Evolutionary conservation across 2,888 invertebrate species (phyloP).

Genomic region (Andrena camellia): DNA sequence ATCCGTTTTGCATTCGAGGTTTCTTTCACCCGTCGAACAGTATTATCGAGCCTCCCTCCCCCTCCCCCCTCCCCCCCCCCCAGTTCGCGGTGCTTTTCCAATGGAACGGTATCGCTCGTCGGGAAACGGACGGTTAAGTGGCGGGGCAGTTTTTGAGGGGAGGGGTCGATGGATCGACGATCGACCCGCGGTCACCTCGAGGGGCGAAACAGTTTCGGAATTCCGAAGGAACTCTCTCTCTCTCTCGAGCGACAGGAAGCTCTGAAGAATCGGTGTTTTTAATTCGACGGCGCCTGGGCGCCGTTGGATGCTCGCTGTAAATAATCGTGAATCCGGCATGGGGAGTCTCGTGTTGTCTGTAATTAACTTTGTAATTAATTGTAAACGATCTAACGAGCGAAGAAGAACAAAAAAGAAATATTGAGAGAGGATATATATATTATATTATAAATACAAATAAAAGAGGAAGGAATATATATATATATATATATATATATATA

Average conservation of each 20-base stretch:
- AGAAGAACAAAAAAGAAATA: slow-evolving; percentile 33
- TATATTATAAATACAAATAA: slow-evolving; percentile 59
- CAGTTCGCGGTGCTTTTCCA: too few species aligned
- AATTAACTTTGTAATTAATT: slow-evolving; percentile 74
- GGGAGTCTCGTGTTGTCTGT: slow-evolving; percentile 59
- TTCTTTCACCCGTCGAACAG: too few species aligned
- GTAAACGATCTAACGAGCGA: slow-evolving; percentile 54
- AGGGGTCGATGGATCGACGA: slow-evolving; percentile 15
- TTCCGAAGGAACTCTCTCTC: not conserved
- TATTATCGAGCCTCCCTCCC: too few species aligned
- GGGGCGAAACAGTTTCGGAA: slow-evolving; percentile 5
- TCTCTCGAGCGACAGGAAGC: slow-evolving; percentile 6
- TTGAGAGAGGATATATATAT: slow-evolving; percentile 56
- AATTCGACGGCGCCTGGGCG: slow-evolving; percentile 31
- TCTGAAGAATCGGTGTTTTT: slow-evolving; percentile 34
- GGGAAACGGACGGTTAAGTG: too few species aligned
- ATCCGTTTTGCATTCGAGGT: too few species aligned
- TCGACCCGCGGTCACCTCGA: slow-evolving; percentile 24
- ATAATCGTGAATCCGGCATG: slow-evolving; percentile 53
- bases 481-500: slow-evolving; percentile 63
- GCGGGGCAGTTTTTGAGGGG: not conserved
- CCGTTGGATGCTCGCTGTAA: slow-evolving; percentile 55
- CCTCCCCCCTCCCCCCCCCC: too few species aligned
- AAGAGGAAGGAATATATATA: slow-evolving; percentile 50
- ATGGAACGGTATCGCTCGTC: too few species aligned